A percentile compares a stretch with the other conserved stretches of the same genome.
These are phyloP conservation scores for Rhea americana DNA, from an alignment of 2,113 vertebrate species.

Conservation along the genomic window DNA sequence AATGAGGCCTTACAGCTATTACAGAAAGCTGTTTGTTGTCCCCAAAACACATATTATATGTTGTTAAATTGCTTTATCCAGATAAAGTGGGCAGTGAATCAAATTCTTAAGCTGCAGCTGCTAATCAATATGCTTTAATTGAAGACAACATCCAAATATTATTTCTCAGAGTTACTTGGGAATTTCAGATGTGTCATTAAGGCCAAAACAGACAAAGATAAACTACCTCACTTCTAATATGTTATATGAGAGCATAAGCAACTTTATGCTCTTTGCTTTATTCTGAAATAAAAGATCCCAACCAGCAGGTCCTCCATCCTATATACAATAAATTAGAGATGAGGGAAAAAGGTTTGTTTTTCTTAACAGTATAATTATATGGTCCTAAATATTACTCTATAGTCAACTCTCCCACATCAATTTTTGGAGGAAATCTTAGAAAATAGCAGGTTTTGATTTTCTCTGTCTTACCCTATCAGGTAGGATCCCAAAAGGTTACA, in stretches of 20 bases:
- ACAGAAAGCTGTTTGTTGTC: background rate
- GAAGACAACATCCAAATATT: background rate
- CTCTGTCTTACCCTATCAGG: background rate
- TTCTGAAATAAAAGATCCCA: conserved; percentile 22
- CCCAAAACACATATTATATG: background rate
- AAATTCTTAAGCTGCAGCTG: background rate
- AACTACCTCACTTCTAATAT: background rate
- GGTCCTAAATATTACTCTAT: background rate
- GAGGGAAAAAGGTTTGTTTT: conserved; percentile 19
- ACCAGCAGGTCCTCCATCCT: background rate
- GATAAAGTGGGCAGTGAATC: conserved; percentile 10
- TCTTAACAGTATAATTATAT: background rate
- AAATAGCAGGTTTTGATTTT: background rate
- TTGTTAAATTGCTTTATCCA: background rate
- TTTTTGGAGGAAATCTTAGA: background rate
- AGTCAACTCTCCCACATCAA: background rate
- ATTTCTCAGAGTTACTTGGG: background rate
- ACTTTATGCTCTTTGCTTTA: background rate
- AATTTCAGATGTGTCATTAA: conserved; percentile 18
- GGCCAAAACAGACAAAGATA: background rate
- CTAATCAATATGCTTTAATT: conserved; percentile 22
- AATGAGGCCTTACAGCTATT: conserved; percentile 5
- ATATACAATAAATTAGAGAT: conserved; percentile 12
- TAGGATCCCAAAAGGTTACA: background rate
- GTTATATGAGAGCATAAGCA: background rate